Base-by-base conservation (phyloP, 1,140 invertebrate genomes). In the Dryas iulia region DNA sequence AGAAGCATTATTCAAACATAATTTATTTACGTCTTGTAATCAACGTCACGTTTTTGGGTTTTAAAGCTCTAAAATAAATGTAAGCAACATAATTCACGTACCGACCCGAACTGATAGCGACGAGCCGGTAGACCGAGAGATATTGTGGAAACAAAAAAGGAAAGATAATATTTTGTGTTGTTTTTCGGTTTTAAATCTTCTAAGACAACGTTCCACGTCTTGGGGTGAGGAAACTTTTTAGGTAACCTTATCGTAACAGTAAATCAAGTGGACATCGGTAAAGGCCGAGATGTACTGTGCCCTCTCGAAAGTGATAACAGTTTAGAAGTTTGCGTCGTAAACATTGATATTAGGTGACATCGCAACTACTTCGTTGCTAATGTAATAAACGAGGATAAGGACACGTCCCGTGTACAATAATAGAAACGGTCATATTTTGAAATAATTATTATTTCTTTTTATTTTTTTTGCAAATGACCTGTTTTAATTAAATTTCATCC, bases 211-310 rank as follows among this genome's bases (percentile, higher is more conserved):
- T 81, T 79, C 71, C 73, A 69, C 73, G 76, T 77, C 67, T 71
- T 69, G 74, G 76, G 76, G 73, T 79, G 39, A 80, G 73, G 78
- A 85, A 91, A 87, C 74, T 91, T 89, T 89, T 88, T 87, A 86
- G 84, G 88, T 84, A 82, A 89, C 85, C 83, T 89, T 91, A 87
- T 91, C 88, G 80, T 85, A 76, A 85, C 75, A 78, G 85, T 91
- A 89, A 91, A 91, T 91, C 87, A 91, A 85, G 86, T 85, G 88
- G 88, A 89, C 86, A 88, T 83, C 82, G 83, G 79, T 74, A 76
- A 84, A 82, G 76, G 81, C 75, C 73, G 74, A 82, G 81, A 86
- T 84, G 83, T 85, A 83, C 81, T 74, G 81, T 82, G 80, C 78
- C 81, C 79, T 76, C 39, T 47, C 8, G 78, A 71, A 84, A 83